Conservation (phyloP, 2,888 invertebrate species). For the Cataglyphis rosenhaueri region DNA sequence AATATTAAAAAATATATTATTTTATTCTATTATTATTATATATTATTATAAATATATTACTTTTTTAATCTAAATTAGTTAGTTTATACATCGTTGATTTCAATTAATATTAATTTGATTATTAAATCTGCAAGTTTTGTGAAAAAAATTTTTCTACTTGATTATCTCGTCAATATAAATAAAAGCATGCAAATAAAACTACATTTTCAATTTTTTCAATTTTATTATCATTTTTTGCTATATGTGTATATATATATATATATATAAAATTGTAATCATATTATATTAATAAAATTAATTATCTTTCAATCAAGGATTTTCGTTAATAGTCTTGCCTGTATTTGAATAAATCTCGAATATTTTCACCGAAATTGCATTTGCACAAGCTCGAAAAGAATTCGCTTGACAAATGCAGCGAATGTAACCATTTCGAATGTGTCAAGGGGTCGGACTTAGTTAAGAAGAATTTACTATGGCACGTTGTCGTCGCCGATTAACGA, state of each 20-base stretch:
- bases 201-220: background rate
- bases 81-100: background rate
- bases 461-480: constrained; percentile 51
- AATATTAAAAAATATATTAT: background rate
- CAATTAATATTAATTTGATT: background rate
- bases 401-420: constrained; percentile 44
- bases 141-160: background rate
- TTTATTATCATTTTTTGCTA: background rate
- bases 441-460: constrained; percentile 63
- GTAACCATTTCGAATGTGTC: constrained; percentile 60
- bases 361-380: constrained; percentile 4
- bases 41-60: too few species aligned
- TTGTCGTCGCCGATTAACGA: constrained; percentile 55
- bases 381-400: background rate
- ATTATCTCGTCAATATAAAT: background rate
- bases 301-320: background rate
- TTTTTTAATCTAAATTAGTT: background rate
- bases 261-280: background rate
- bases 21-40: too few species aligned
- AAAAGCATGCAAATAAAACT: background rate
- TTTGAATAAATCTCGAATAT: background rate
- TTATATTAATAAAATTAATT: background rate
- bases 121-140: background rate
- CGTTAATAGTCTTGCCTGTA: background rate
- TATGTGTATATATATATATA: too few species aligned